A percentile compares a stretch with the other conserved stretches of the same genome.
These are phyloP conservation scores for Mugil cephalus DNA, from an alignment of 2,113 vertebrate genomes.

Conservation along the genomic window DNA sequence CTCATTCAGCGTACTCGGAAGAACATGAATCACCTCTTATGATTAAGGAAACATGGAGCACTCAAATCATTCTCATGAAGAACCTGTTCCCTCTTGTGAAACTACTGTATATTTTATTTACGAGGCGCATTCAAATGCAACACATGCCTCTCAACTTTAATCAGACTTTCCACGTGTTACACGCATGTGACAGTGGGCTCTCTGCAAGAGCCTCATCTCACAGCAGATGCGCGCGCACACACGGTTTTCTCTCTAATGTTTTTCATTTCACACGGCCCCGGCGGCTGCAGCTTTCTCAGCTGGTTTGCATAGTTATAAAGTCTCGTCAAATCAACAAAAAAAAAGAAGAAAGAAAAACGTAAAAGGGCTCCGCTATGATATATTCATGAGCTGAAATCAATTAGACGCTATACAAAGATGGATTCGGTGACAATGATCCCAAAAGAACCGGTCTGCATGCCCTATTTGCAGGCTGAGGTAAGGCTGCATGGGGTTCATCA, in stretches of 20 bases:
- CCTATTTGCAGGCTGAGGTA: conserved; percentile 33
- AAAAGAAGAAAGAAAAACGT: no score
- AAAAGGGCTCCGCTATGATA: neutral
- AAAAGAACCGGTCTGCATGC: conserved; percentile 17
- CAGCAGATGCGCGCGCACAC: neutral
- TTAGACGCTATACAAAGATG: conserved; percentile 2
- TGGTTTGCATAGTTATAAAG: neutral
- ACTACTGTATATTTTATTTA: neutral
- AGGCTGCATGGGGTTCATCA: conserved; percentile 37
- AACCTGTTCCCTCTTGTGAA: neutral
- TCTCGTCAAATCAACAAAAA: neutral
- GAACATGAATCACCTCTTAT: conserved; percentile 5
- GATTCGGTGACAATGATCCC: conserved; percentile 36
- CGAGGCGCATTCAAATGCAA: neutral
- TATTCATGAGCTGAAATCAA: neutral
- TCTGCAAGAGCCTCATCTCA: neutral
- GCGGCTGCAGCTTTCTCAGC: neutral
- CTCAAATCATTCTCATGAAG: neutral
- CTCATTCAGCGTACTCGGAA: neutral
- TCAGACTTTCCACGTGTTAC: neutral
- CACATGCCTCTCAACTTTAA: conserved; percentile 5
- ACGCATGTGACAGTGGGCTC: neutral
- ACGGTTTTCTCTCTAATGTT: neutral
- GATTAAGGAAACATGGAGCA: conserved; percentile 12
- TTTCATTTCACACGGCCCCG: conserved; percentile 9